These are phyloP conservation scores for Coenobita brevimanus DNA, from an alignment of 1,140 invertebrate genomes.

Conservation along the genomic window DNA sequence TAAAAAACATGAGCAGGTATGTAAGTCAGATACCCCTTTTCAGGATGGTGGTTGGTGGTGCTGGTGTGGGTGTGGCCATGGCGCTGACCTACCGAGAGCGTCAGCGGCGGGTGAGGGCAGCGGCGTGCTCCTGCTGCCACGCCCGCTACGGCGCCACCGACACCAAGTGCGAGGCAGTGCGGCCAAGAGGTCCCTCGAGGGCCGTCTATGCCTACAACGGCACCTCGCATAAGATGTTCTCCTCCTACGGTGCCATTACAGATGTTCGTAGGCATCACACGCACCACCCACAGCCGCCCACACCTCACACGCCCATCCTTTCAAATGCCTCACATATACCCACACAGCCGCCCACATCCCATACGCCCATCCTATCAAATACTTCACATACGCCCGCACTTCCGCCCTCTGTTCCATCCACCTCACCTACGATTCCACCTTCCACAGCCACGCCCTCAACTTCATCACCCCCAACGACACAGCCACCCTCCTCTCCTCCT, in stretches of 20 bases:
- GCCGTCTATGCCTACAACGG: slow-evolving; percentile 54
- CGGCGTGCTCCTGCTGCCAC: slow-evolving; percentile 43
- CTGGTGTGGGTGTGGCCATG: slow-evolving; percentile 49
- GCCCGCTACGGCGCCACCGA: slow-evolving; percentile 49
- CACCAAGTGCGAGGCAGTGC: background rate
- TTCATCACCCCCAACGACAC: too few relatives aligned
- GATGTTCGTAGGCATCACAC: slow-evolving; percentile 22
- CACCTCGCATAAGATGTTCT: slow-evolving; percentile 48
- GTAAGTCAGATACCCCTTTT: background rate
- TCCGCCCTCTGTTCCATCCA: too few relatives aligned
- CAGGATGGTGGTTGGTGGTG: slow-evolving; percentile 58
- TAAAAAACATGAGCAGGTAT: too few relatives aligned
- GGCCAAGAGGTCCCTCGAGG: slow-evolving; percentile 42
- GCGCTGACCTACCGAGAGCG: slow-evolving; percentile 54
- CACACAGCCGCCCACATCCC: too few relatives aligned
- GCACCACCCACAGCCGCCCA: background rate
- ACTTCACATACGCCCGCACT: too few relatives aligned
- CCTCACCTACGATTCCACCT: too few relatives aligned
- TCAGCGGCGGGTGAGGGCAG: slow-evolving; percentile 43
- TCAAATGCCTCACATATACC: too few relatives aligned
- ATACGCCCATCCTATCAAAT: too few relatives aligned
- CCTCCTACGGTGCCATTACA: slow-evolving; percentile 50
- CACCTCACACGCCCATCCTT: background rate
- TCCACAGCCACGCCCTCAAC: too few relatives aligned
- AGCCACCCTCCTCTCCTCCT: too few relatives aligned